Evolutionary conservation across 2,113 vertebrate species (phyloP), one percentile per base, ranked within the genome.

Genomic region (Pomatostomus ruficeps): DNA sequence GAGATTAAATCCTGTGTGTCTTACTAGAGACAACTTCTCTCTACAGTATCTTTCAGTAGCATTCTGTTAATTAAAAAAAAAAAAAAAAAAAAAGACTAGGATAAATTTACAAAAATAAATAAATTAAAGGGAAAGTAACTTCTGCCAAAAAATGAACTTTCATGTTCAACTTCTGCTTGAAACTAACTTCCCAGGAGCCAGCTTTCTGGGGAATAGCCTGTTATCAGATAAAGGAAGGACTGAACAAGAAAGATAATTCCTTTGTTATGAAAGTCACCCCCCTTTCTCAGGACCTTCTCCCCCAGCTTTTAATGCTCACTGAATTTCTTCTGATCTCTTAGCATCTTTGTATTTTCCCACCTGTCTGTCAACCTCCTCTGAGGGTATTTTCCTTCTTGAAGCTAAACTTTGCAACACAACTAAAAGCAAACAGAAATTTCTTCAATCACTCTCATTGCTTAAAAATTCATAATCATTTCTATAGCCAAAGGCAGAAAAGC

Each of bases 381-480:
- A 83, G 86, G 95, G 62, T 84, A 93, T 85, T 94, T 96, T 96
- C 82, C 35, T 67, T 94, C 92, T 97, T 79, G 84, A 88, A 96
- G 91, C 62, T 89, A 93, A 96, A 93, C 62, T 92, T 97, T 85
- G 88, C 89, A 95, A 52, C 75, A 85, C 85, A 95, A 78, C 61
- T 49, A 77, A 96, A 91, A 97, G 97, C 97, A 97, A 98, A 98
- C 59, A 96, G 85, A 97, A 92, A 87, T 55, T 48, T 87, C 97
- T 98, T 96, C 97, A 97, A 90, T 97, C 96, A 87, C 86, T 97
- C 90, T 88, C 71, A 48, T 70, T 86, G 62, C 96, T 97, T 98
- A 96, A 98, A 98, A 98, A 98, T 98, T 98, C 97, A 98, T 97
- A 91, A 96, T 88, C 36, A 91, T 96, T 96, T 96, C 84, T 97